Conservation (phyloP, 2,888 invertebrate genomes). For the Leucania comma region DNA sequence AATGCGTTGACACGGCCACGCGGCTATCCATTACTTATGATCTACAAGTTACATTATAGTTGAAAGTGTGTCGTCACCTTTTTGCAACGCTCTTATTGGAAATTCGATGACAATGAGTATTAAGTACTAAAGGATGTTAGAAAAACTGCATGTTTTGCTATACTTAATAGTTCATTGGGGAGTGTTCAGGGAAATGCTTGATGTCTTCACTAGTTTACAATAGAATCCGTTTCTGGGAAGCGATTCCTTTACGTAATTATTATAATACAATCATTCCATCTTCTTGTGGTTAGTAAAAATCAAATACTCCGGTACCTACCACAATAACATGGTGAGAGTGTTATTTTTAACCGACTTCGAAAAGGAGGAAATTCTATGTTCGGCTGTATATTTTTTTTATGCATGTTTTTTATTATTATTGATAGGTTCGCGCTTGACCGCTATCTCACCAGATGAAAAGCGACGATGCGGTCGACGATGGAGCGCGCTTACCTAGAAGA, state of each 20-base stretch:
- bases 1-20: conserved; percentile 20
- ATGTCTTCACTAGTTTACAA: conserved; percentile 12
- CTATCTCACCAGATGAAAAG: no score
- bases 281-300: not conserved
- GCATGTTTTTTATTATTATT: no score
- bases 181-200: not conserved
- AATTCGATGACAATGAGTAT: conserved; percentile 22
- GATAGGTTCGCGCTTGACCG: no score
- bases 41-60: conserved; percentile 11
- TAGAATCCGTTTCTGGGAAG: not conserved
- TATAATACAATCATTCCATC: no score
- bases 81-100: conserved; percentile 32
- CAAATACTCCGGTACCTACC: no score
- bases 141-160: conserved; percentile 8
- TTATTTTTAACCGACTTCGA: no score
- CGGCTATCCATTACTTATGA: conserved; percentile 5
- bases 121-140: not conserved
- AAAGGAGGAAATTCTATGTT: no score
- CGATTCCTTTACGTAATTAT: not conserved
- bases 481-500: no score
- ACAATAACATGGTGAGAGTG: no score
- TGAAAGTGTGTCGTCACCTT: conserved; percentile 28
- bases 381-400: no score
- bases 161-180: not conserved
- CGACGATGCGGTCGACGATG: no score